Base-by-base conservation (phyloP, 2,888 invertebrate genomes). In the Caenorhabditis sinica region DNA sequence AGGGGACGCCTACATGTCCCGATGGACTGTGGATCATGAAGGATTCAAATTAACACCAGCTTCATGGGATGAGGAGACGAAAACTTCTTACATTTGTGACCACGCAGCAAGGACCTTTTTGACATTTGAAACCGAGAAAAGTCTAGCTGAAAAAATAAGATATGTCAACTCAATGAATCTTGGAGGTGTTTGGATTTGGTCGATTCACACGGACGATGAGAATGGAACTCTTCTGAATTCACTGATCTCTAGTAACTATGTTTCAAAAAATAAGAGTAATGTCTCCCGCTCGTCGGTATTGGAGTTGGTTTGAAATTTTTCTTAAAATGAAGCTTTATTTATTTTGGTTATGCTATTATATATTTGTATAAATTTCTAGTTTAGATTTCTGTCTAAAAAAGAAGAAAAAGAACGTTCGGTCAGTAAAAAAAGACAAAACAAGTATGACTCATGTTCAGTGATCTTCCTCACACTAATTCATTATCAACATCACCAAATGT, bases 181-280 rank as follows among this genome's bases (percentile, higher is more conserved):
- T 11, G 91, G 90, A 11, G 90, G 90, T 25, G 63, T 88, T 13
- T 91, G 91, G 91, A 88, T 92, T 11, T 91, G 90, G 91, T 89
- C 92, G 1, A 45, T 92, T n/a, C 90, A 92, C 49, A 65, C 75
- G 25, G 91, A 92, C 58, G 91, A 90, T 73, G 89, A 90, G 11
- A 63, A 87, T 5, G 75, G 80, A 60, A 87, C 89, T 5, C 73
- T 91, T 68, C 60, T 92, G 45, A 85, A 89, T 71, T 71, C 40
- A 15, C n/a, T 28, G 71, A 65, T 8, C 53, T 20, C 53, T 13
- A 20, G 28, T 53, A 58, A n/a, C 36, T 58, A 4, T 66, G 65
- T 30, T 58, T 58, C 11, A 36, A 43, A 36, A 8, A 20, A 25
- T 2, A 49, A 49, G 20, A 49, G 8, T n/a, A 20, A 49, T 9